Base-by-base conservation (phyloP, 2,888 invertebrate genomes). In the Blastobasis lacticolella region DNA sequence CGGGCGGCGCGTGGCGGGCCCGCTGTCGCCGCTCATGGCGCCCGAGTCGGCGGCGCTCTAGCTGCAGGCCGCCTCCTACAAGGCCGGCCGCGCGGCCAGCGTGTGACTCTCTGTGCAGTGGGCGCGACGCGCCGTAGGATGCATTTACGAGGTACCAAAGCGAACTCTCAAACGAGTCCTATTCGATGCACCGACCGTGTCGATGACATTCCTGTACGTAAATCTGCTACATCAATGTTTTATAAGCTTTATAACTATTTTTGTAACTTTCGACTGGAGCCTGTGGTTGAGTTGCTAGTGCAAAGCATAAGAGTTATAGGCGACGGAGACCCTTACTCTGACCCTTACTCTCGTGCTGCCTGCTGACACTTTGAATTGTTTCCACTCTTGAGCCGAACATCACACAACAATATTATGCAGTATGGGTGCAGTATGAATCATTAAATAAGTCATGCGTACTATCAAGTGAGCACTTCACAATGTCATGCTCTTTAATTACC, bases 21-120 rank as follows among this genome's bases (percentile, higher is more conserved):
- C 94, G 38, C 87, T 94, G 75, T 94, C 94, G 63, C 94, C 95
- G 56, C 89, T 95, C 65, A 94, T 95, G 90, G 94, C 93, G 75
- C 91, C 92, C 55, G 93, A 93, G 78, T 92, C 93, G 8, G 93
- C 93, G 59, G 92, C 92, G 65, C 92, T 93, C 88, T 93, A 93
- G 90, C 89, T 73, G 66, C 70, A 74, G 74, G 76, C 62, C 50
- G 23, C 23, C 23, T 23, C 23, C 23, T 23, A 3, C 23, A 71
- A 71, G 71, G 77, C 80, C 71, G 78, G 73, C 68, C 79, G 83
- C 60, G 85, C 86, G 64, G 81, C 84, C 77, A 82, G 81, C 74
- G 86, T 86, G 61, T 86, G 78, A 83, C 72, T 73, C 68, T 66
- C 65, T 62, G 69, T 62, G 75, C 69, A 59, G 71, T 65, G 64